phyloP scores from a whole-genome alignment of 1,140 invertebrate species.

The Pogonomyrmex barbatus region DNA sequence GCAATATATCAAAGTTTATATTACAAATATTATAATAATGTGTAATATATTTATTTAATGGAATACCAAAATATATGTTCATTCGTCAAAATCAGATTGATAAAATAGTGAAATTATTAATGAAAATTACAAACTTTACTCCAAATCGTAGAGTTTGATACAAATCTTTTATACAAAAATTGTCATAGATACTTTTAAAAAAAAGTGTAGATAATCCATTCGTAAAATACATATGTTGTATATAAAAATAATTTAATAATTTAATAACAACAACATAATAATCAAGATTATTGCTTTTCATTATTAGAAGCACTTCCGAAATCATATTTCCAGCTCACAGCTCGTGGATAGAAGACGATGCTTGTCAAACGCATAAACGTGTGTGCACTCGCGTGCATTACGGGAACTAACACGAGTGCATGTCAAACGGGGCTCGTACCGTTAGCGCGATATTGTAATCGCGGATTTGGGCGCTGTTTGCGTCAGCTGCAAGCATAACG shows the following conservation, averaged over 20 bases:
- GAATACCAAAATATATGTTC: background rate
- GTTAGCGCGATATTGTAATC: slow-evolving; percentile 40
- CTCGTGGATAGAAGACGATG: background rate
- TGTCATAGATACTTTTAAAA: background rate
- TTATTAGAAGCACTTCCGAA: background rate
- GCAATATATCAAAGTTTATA: background rate
- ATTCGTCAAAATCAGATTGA: background rate
- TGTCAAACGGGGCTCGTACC: slow-evolving; percentile 4
- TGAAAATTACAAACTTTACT: background rate
- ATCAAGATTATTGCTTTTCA: background rate
- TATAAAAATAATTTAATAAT: background rate
- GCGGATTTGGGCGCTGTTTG: slow-evolving; percentile 36
- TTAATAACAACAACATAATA: too few relatives aligned
- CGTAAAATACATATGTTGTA: background rate
- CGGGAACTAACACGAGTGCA: background rate
- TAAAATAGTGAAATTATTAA: slow-evolving; percentile 4
- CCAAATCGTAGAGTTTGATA: background rate
- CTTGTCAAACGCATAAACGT: background rate
- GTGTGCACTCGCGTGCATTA: background rate
- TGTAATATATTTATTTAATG: slow-evolving; percentile 3
- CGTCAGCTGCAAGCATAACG: slow-evolving; percentile 32
- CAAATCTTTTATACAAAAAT: background rate
- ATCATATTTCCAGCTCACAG: background rate
- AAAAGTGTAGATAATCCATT: background rate
- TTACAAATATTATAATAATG: background rate